These are phyloP conservation scores for Diadophis punctatus DNA, from an alignment of 2,113 vertebrate species.

Conservation along the genomic window DNA sequence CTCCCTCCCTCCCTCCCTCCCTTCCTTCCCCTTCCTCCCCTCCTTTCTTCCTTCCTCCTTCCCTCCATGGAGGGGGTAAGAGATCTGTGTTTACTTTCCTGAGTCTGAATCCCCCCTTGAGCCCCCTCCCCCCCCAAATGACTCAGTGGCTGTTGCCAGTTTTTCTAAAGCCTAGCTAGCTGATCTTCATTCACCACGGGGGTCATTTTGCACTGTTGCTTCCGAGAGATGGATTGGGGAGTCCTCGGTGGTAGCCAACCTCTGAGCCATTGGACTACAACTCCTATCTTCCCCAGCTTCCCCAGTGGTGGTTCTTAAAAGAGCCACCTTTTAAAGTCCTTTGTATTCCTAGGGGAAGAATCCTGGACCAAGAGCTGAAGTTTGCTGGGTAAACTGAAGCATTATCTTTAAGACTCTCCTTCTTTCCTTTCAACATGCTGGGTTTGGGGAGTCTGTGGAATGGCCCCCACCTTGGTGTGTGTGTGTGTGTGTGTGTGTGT, in stretches of 20 bases:
- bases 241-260: background rate
- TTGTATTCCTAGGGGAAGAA: background rate
- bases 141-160: background rate
- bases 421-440: background rate
- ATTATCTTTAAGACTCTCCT: too few species aligned
- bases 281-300: background rate
- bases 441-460: background rate
- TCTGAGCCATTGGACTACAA: background rate
- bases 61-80: background rate
- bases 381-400: background rate
- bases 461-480: background rate
- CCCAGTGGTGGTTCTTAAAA: background rate
- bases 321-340: background rate
- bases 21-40: too few species aligned
- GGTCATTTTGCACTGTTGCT: background rate
- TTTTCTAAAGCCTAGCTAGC: background rate
- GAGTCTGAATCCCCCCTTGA: background rate
- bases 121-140: background rate
- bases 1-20: too few species aligned
- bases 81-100: background rate
- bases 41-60: too few species aligned
- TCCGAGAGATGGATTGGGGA: background rate
- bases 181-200: background rate
- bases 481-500: background rate
- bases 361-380: background rate